Base-by-base conservation (phyloP, 2,888 invertebrate genomes). In the Sthenelais limicola region DNA sequence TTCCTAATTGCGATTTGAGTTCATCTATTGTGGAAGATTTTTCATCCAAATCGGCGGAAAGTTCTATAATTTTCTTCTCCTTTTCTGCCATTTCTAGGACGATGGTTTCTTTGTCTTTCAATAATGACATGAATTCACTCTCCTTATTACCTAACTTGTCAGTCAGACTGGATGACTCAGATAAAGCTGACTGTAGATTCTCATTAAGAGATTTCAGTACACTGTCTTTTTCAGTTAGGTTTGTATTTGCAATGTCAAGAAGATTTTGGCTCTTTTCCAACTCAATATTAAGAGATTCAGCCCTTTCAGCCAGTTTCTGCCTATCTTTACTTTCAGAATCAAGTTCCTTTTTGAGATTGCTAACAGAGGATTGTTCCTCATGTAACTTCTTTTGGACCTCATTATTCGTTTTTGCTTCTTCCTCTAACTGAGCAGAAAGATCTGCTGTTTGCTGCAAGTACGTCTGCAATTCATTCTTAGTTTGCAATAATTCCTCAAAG, bases 201-300 rank as follows among this genome's bases (percentile, higher is more conserved):
- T 68, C 51, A 51, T n/a, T 49, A 18, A 51, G 24, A 9, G 30
- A 48, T 30, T 51, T 68, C 33, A 68, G 21, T 15, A 24, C 18
- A 51, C 26, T 33, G 18, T 68, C 51, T 26, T 51, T 68, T 32
- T 68, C 52, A 21, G 51, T 18, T 18, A 49, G 33, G 9, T 35
- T 49, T 32, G 62, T 62, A 4, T 21, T 9, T 7, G 26, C 9
- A 18, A 21, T 28, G 15, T 62, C 56, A n/a, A 24, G 15, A 28
- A 21, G n/a, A 18, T 24, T 15, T n/a, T 21, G 66, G n/a, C 26
- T 30, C 38, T 66, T 43, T 26, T 66, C 67, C 15, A 26, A 48
- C 24, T 67, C 4, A 9, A 47, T 4, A 9, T 1, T 12, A n/a
- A 67, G 15, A 28, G 9, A 32, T 7, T 3, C 12, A 30, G 32